Conservation (phyloP, 2,888 invertebrate genomes). For the Omphaloscelis lunosa region DNA sequence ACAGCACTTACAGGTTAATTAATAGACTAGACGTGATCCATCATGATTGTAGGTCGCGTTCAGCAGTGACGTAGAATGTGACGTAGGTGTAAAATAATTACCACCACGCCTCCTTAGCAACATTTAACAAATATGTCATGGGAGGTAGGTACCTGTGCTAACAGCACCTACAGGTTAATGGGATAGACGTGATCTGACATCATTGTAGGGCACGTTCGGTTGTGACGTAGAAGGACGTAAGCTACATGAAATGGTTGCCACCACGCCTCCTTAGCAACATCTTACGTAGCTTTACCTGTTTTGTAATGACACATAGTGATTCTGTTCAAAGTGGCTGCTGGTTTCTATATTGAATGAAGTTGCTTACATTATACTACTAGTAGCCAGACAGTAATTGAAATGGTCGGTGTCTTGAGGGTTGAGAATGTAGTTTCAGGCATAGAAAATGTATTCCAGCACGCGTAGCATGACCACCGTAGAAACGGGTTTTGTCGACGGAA, state of each 20-base stretch:
- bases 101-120: slow-evolving; percentile 18
- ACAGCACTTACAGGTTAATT: slow-evolving; percentile 9
- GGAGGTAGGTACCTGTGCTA: background rate
- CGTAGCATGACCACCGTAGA: too few species aligned
- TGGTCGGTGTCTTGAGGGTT: background rate
- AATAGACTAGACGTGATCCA: background rate
- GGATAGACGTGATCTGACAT: background rate
- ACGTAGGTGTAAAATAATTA: slow-evolving; percentile 20
- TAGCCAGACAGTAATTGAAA: background rate
- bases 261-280: slow-evolving; percentile 17
- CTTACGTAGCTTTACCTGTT: background rate
- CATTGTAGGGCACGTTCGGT: slow-evolving; percentile 23
- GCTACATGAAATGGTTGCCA: slow-evolving; percentile 7
- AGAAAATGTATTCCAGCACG: background rate
- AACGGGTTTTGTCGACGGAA: too few species aligned
- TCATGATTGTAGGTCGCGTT: slow-evolving; percentile 21
- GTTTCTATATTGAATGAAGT: background rate
- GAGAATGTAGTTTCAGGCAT: background rate
- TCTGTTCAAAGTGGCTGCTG: background rate
- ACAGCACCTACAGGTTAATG: slow-evolving; percentile 14
- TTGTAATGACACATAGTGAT: background rate
- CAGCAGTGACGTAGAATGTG: slow-evolving; percentile 15
- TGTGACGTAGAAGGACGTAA: slow-evolving; percentile 9
- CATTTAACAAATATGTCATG: too few species aligned
- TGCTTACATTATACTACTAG: too few species aligned